Percentiles rank a stretch among this genome's conserved stretches.
Evolutionary conservation across 2,797 vertebrate genomes (phyloP).

Genomic region (Holocentrus rufus): DNA sequence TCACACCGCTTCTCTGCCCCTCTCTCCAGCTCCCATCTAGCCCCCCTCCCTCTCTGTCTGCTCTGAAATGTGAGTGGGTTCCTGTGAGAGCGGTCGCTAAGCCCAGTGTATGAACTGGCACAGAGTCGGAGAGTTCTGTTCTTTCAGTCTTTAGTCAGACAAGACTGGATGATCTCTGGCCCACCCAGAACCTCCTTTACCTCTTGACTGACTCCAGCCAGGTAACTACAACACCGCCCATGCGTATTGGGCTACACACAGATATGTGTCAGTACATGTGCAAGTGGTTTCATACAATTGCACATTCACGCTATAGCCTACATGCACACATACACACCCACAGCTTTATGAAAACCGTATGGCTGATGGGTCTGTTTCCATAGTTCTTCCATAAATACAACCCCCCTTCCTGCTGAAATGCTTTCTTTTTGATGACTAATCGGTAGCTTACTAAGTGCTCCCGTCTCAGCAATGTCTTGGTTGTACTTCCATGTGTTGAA

Average conservation of each 20-base stretch:
- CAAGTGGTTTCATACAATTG: constrained; percentile 52
- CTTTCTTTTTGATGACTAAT: constrained; percentile 74
- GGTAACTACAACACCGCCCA: constrained; percentile 57
- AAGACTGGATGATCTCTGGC: constrained; percentile 66
- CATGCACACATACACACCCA: constrained; percentile 30
- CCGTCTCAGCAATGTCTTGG: constrained; percentile 54
- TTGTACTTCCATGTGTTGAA: constrained; percentile 64
- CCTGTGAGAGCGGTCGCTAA: constrained; percentile 67
- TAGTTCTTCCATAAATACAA: constrained; percentile 64
- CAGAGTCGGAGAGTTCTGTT: constrained; percentile 62
- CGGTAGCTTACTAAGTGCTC: constrained; percentile 66
- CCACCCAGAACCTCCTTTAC: constrained; percentile 73
- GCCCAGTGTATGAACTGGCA: constrained; percentile 71
- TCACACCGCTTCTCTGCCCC: constrained; percentile 36
- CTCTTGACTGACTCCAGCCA: constrained; percentile 57
- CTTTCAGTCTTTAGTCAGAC: constrained; percentile 55
- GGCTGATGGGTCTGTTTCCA: constrained; percentile 57
- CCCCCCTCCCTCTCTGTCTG: constrained; percentile 37
- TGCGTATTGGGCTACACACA: constrained; percentile 28
- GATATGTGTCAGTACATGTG: not conserved
- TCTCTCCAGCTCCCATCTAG: constrained; percentile 35
- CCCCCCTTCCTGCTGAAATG: constrained; percentile 64
- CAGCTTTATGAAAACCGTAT: constrained; percentile 75
- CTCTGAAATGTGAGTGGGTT: constrained; percentile 67
- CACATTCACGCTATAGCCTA: constrained; percentile 49